These are phyloP conservation scores for Perdita meconis DNA, from an alignment of 2,888 invertebrate genomes.

Conservation along the genomic window DNA sequence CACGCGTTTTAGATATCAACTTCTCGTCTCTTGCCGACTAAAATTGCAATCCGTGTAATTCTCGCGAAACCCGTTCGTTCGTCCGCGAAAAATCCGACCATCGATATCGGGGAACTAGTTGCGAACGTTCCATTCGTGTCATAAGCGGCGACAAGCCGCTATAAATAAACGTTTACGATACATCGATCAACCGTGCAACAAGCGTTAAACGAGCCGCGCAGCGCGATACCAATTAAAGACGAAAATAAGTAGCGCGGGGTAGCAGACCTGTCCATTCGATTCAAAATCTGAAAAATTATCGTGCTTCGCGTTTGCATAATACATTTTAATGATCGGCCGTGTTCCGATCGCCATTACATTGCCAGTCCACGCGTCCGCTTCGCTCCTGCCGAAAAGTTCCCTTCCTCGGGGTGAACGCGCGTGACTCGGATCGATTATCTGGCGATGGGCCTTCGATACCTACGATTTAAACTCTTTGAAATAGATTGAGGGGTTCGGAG, in stretches of 20 bases:
- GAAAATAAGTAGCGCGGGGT: slow-evolving; percentile 43
- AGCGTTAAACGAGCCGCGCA: slow-evolving; percentile 58
- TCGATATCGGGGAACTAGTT: slow-evolving; percentile 52
- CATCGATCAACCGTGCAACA: slow-evolving; percentile 56
- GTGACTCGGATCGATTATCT: slow-evolving; percentile 36
- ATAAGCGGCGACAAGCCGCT: slow-evolving; percentile 54
- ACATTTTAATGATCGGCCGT: slow-evolving; percentile 36
- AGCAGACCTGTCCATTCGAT: slow-evolving; percentile 11
- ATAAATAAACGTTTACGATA: slow-evolving; percentile 60
- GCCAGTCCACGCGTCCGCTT: not conserved
- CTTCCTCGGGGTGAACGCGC: slow-evolving; percentile 7
- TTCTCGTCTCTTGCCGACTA: too few relatives aligned
- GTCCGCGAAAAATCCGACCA: slow-evolving; percentile 24
- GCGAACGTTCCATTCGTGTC: slow-evolving; percentile 44
- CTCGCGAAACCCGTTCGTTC: slow-evolving; percentile 20
- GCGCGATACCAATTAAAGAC: slow-evolving; percentile 60
- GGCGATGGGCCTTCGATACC: not conserved
- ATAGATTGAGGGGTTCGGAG: not conserved
- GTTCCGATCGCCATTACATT: not conserved
- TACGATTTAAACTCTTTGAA: not conserved
- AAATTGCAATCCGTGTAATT: slow-evolving; percentile 13
- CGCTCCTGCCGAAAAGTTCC: not conserved
- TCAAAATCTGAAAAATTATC: slow-evolving; percentile 16
- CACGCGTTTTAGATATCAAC: too few relatives aligned
- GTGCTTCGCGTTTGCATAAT: slow-evolving; percentile 29